Evolutionary conservation across 2,797 vertebrate genomes (phyloP).

Genomic region (Eurystomus glaucurus): DNA sequence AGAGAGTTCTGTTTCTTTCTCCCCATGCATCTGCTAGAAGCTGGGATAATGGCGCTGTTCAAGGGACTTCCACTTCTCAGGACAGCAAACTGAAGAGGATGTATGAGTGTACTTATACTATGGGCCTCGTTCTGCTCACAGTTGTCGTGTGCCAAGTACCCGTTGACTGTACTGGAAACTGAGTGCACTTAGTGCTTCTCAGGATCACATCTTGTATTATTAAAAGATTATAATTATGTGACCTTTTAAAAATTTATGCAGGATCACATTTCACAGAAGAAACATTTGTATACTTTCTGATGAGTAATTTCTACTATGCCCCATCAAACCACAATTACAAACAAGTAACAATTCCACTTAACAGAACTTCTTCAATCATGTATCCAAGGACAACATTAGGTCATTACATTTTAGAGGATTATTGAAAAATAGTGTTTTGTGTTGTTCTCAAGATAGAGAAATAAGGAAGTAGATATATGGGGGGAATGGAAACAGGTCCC

Average conservation of each 20-base stretch:
- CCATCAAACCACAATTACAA: conserved; percentile 15
- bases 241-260: conserved; percentile 59
- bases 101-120: background rate
- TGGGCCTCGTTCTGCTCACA: rapidly evolving
- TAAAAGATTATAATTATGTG: conserved; percentile 27
- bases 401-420: background rate
- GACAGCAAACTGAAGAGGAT: background rate
- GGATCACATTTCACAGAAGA: conserved; percentile 30
- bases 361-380: background rate
- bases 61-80: background rate
- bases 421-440: background rate
- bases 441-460: background rate
- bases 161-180: background rate
- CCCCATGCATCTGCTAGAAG: background rate
- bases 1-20: background rate
- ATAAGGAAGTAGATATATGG: background rate
- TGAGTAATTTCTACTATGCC: conserved; percentile 51
- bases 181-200: conserved; percentile 24
- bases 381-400: background rate
- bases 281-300: conserved; percentile 38
- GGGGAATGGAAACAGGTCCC: no score
- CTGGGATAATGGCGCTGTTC: background rate
- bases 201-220: conserved; percentile 10
- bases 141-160: background rate
- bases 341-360: background rate